phyloP scores from a whole-genome alignment of 2,113 vertebrate genomes.

The Seriola quinqueradiata region DNA sequence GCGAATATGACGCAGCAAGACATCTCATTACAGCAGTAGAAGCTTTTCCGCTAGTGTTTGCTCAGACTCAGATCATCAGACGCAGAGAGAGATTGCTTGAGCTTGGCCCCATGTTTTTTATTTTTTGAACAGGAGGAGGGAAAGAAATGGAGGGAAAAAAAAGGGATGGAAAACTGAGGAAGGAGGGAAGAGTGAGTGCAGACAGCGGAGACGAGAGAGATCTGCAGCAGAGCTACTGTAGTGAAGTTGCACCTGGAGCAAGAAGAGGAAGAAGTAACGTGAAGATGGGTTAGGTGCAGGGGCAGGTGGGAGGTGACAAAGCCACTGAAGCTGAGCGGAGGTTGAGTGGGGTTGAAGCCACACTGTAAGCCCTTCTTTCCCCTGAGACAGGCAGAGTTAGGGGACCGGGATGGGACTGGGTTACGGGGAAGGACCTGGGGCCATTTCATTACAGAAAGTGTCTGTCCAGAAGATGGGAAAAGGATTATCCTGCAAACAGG shows the following conservation, averaged over 20 bases:
- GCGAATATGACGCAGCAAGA: slow-evolving; percentile 72
- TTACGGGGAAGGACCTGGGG: slow-evolving; percentile 83
- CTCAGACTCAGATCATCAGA: slow-evolving; percentile 69
- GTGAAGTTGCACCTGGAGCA: slow-evolving; percentile 70
- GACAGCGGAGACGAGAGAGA: slow-evolving; percentile 35
- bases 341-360: slow-evolving; percentile 81
- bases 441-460: slow-evolving; percentile 89
- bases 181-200: slow-evolving; percentile 53
- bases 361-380: slow-evolving; percentile 80
- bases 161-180: slow-evolving; percentile 21
- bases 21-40: slow-evolving; percentile 77
- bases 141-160: slow-evolving; percentile 33
- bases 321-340: slow-evolving; percentile 79
- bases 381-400: slow-evolving; percentile 79
- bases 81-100: slow-evolving; percentile 52
- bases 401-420: slow-evolving; percentile 75
- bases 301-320: slow-evolving; percentile 70
- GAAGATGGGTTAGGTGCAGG: slow-evolving; percentile 64
- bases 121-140: slow-evolving; percentile 37
- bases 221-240: slow-evolving; percentile 48
- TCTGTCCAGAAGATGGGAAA: slow-evolving; percentile 87
- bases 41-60: slow-evolving; percentile 69
- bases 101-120: slow-evolving; percentile 42
- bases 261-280: slow-evolving; percentile 65
- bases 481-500: slow-evolving; percentile 88